phyloP scores from a whole-genome alignment of 2,888 invertebrate genomes.

The Oasisia sp. region DNA sequence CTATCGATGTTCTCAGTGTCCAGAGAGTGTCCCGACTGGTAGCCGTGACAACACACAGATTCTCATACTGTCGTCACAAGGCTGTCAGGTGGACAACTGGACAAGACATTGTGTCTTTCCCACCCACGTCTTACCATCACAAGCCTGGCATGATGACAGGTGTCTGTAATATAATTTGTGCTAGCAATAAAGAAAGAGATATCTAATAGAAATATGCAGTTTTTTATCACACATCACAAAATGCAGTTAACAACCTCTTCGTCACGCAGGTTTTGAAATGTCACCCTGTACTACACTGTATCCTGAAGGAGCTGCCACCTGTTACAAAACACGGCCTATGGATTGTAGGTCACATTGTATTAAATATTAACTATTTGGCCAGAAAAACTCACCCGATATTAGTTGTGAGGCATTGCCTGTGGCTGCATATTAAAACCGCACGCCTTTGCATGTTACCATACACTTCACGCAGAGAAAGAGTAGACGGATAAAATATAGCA shows the following conservation, averaged over 20 bases:
- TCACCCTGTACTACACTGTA: background rate
- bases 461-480: background rate
- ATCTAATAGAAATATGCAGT: no score
- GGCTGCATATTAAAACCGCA: background rate
- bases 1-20: background rate
- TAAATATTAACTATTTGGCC: background rate
- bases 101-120: no score
- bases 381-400: background rate
- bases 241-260: no score
- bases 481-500: background rate
- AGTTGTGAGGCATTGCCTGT: background rate
- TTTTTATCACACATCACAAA: no score
- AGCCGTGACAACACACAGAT: background rate
- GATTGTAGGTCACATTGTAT: background rate
- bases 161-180: no score
- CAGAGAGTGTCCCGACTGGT: background rate
- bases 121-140: no score
- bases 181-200: no score
- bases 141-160: no score
- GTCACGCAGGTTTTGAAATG: background rate
- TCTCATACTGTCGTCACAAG: no score
- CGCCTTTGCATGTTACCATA: background rate
- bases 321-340: background rate
- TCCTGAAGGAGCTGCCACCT: background rate
- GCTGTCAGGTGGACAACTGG: no score